These are phyloP conservation scores for Ylistrum balloti DNA, from an alignment of 1,140 invertebrate genomes.

Conservation along the genomic window DNA sequence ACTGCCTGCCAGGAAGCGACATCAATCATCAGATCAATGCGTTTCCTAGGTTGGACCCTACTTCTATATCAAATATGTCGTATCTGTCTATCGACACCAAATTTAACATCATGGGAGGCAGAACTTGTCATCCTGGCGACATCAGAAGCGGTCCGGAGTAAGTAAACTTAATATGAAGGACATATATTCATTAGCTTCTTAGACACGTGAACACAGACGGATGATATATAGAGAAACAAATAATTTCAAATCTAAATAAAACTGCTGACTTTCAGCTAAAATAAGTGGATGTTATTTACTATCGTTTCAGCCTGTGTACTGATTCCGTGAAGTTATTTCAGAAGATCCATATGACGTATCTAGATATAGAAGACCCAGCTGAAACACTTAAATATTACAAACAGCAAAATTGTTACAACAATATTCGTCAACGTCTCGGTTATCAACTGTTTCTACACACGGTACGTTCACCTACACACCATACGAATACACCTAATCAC, in stretches of 20 bases:
- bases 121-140: not conserved
- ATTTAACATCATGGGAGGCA: not conserved
- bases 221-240: too few species aligned
- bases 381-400: not conserved
- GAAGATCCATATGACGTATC: conserved; percentile 5
- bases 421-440: not conserved
- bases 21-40: not conserved
- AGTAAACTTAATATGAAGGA: too few species aligned
- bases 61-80: not conserved
- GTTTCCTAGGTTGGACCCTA: not conserved
- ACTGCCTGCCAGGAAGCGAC: not conserved
- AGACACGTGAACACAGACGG: too few species aligned
- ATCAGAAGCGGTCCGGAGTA: not conserved
- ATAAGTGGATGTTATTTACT: too few species aligned
- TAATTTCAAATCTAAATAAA: too few species aligned
- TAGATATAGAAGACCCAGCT: not conserved
- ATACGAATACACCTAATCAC: too few species aligned
- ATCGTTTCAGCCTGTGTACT: not conserved
- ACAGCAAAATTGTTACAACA: not conserved
- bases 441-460: not conserved
- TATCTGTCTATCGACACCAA: not conserved
- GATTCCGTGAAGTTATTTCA: not conserved
- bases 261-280: too few species aligned
- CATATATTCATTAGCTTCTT: too few species aligned
- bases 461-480: not conserved